phyloP scores from a whole-genome alignment of 2,113 vertebrate species.

The Hemiprocne comata region DNA sequence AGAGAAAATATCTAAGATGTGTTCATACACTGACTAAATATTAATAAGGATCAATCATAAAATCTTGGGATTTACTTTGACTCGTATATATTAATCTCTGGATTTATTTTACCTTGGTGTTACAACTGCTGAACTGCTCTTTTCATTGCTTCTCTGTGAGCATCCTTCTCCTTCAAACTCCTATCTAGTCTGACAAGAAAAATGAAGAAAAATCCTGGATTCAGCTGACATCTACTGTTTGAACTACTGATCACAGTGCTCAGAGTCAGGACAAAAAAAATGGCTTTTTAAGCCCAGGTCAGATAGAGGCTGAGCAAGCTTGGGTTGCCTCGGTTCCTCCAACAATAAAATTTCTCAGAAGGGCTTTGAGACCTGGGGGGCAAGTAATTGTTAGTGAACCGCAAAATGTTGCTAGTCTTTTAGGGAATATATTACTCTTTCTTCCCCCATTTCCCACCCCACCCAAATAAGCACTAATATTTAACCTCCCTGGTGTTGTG shows the following conservation, averaged over 20 bases:
- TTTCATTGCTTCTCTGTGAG: not conserved
- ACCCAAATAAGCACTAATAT: constrained; percentile 9
- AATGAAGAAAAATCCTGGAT: not conserved
- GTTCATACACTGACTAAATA: not conserved
- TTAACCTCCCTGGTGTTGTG: not conserved
- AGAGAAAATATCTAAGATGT: not conserved
- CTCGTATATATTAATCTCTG: not conserved
- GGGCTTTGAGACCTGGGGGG: constrained; percentile 1
- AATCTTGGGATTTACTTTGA: not conserved
- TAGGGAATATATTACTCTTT: constrained; percentile 1
- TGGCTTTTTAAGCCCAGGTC: not conserved
- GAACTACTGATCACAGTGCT: not conserved
- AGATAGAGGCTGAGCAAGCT: not conserved
- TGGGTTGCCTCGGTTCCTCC: constrained; percentile 17
- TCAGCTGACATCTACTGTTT: not conserved
- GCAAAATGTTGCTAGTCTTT: not conserved
- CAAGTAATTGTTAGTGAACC: not conserved
- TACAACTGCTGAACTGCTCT: not conserved
- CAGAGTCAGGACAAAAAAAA: not conserved
- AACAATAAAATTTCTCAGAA: not conserved
- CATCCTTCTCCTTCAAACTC: constrained; percentile 20
- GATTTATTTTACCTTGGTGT: not conserved
- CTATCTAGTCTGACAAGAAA: not conserved
- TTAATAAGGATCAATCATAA: not conserved
- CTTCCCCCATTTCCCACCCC: not conserved